Evolutionary conservation across 2,888 invertebrate species (phyloP).

Genomic region (Gibbula magus): DNA sequence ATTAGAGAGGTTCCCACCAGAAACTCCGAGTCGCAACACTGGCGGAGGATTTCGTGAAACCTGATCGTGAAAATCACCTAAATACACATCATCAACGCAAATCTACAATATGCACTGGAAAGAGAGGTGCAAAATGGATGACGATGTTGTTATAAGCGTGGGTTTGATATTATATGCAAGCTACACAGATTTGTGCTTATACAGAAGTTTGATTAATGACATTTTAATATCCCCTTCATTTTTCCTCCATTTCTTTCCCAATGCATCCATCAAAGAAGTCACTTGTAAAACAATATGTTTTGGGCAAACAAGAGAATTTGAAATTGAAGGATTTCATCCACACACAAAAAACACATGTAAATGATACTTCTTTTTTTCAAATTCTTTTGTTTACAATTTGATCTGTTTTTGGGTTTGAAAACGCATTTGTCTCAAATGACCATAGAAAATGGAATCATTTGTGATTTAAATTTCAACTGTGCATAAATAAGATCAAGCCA

Average conservation of each 20-base stretch:
- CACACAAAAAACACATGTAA: background rate
- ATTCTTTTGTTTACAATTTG: background rate
- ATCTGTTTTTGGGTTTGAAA: background rate
- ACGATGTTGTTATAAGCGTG: background rate
- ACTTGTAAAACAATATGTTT: slow-evolving; percentile 14
- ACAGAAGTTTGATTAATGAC: slow-evolving; percentile 1
- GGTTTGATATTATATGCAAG: too few relatives aligned
- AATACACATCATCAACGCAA: slow-evolving; percentile 16
- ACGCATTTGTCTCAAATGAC: background rate
- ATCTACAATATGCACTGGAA: background rate
- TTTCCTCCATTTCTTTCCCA: background rate
- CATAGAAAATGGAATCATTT: background rate
- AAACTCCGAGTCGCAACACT: background rate
- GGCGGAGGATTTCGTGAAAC: background rate
- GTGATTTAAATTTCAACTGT: background rate
- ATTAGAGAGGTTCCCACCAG: slow-evolving; percentile 9
- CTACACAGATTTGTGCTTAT: too few relatives aligned
- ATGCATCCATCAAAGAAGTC: background rate
- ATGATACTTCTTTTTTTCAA: background rate
- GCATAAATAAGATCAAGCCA: background rate
- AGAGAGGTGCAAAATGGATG: background rate
- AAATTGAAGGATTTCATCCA: slow-evolving; percentile 14
- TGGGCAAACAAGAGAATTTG: slow-evolving; percentile 4
- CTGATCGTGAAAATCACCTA: background rate
- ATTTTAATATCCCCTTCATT: slow-evolving; percentile 4